Evolutionary conservation across 1,140 invertebrate genomes (phyloP), one percentile per base, ranked within the genome.

Genomic region (Pristionchus pacificus): DNA sequence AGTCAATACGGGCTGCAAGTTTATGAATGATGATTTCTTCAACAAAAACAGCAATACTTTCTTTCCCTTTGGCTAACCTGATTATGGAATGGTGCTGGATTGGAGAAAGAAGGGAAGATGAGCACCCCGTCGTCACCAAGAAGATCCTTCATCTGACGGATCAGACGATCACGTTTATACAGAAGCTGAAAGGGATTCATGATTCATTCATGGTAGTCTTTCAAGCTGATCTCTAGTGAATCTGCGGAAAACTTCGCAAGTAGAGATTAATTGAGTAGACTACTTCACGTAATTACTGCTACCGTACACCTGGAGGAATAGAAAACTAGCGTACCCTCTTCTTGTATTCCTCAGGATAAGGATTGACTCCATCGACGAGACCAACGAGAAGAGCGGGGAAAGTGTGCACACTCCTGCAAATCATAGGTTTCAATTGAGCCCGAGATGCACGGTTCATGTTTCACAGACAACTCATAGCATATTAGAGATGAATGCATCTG

Each of bases 1-100:
- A 30, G 76, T 63, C n/a, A 84, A 83, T 13, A 84, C 72, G 10
- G 85, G 85, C 60, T 84, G 80, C 67, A 84, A 82, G 73, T 86
- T 85, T 82, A 84, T 60, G 84, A 84, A 30, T 80, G 65, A 32
- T 77, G 73, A 15, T 84, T 85, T 74, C 84, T 84, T 10, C 84
- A 74, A 70, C n/a, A 14, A n/a, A 3, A 25, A 27, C n/a, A n/a
- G 63, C 13, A 28, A 13, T n/a, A 15, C 10, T 15, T 65, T 24
- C 60, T 10, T 10, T 61, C 55, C 55, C 15, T n/a, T 19, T 6
- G 38, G 38, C 19, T 19, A 49, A 49, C 38, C 38, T 75, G 65
- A 60, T 69, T 70, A 58, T 73, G 71, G 66, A 62, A 73, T 30
- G 68, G 69, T 19, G 71, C 65, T 13, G 71, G 63, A 38, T 29